Base-by-base conservation (phyloP, 2,113 vertebrate genomes). In the Nycticebus coucang region DNA sequence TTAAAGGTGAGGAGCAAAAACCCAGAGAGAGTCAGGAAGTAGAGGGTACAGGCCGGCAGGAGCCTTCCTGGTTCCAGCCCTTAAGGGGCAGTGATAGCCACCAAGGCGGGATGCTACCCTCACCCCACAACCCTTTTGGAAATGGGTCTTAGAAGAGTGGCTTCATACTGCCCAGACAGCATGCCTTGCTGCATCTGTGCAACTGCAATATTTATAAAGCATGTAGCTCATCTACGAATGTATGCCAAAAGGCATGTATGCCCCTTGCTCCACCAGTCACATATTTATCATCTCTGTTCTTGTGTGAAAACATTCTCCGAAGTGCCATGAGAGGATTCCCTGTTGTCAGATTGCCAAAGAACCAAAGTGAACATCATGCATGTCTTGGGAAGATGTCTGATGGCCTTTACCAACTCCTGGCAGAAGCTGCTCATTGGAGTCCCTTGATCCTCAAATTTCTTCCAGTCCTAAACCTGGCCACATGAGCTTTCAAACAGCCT, bases 241-340 rank as follows among this genome's bases (percentile, higher is more conserved):
- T 26, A 45, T 89, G 57, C 50, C 45, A 55, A 74, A 85, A 89
- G n/a, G 80, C 33, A 83, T 92, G 68, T 79, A 22, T 74, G 86
- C 69, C 37, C 22, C 79, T 92, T 79, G 33, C 35, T 78, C 60
- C 66, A 77, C 90, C 69, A 89, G 53, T 68, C n/a, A 78, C 86
- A 87, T 87, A 82, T 37, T 96, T 93, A 78, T 41, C 90, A 62
- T 77, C 75, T 94, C 60, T 78, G 30, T 90, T 69, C 75, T 78
- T 53, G 6, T 91, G 55, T 53, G 64, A 69, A 87, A 97, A 91
- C 45, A 45, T 80, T 95, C 77, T 93, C 78, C 81, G 87, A 74
- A 91, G 82, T 74, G 53, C 62, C 62, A 87, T 2, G 19, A 68
- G 30, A 93, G n/a, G 37, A 62, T 83, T 95, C 87, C 45, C 81